Percentiles rank a stretch among this genome's conserved stretches.
Evolutionary conservation across 2,113 vertebrate genomes (phyloP).

Genomic region (Bos indicus): DNA sequence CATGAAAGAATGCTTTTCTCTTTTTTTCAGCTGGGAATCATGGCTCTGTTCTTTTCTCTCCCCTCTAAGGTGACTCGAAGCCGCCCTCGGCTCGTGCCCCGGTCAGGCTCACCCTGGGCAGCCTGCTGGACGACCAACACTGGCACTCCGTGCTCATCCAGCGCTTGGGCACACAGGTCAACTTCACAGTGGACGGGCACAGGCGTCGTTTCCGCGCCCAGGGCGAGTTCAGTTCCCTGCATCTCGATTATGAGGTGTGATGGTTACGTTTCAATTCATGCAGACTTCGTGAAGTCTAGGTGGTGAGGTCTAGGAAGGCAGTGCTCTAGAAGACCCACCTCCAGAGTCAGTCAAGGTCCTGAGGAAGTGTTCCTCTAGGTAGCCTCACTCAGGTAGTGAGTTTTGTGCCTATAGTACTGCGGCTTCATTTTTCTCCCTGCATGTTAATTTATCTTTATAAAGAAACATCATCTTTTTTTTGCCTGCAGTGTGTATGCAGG

Average conservation of each 20-base stretch:
- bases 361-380: not conserved
- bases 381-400: not conserved
- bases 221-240: constrained; percentile 83
- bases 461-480: not conserved
- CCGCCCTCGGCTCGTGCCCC: constrained; percentile 70
- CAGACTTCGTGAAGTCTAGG: not conserved
- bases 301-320: not conserved
- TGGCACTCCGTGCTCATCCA: constrained; percentile 92
- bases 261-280: constrained; percentile 72
- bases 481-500: not conserved
- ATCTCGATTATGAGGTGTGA: constrained; percentile 90
- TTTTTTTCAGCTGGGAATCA: constrained; percentile 49
- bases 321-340: not conserved
- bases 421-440: not conserved
- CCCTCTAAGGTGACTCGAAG: constrained; percentile 81
- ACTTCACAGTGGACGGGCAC: constrained; percentile 93
- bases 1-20: not conserved
- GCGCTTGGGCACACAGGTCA: constrained; percentile 84
- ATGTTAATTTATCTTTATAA: not conserved
- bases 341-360: not conserved
- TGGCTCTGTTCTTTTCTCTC: constrained; percentile 59
- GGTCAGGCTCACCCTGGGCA: constrained; percentile 84
- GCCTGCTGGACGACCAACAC: constrained; percentile 94
- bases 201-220: constrained; percentile 83
- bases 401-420: not conserved